These are phyloP conservation scores for Temnothorax longispinosus DNA, from an alignment of 1,140 invertebrate species.

Conservation along the genomic window DNA sequence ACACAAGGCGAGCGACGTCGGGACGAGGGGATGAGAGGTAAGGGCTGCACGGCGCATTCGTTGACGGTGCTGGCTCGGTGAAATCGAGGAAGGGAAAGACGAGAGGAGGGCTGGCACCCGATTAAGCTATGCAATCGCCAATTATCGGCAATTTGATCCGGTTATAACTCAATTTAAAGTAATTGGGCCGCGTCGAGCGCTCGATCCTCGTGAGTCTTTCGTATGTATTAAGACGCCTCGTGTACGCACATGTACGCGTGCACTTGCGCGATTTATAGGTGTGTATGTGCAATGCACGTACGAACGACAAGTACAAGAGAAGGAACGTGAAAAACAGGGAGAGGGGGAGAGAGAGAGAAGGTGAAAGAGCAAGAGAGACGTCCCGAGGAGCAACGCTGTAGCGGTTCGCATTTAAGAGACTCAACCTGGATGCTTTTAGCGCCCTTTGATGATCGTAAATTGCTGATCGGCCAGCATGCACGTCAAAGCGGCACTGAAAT, in stretches of 20 bases:
- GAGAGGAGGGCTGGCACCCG: constrained; percentile 61
- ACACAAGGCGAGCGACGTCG: constrained; percentile 43
- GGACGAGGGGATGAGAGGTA: constrained; percentile 37
- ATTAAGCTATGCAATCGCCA: constrained; percentile 81
- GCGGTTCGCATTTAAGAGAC: constrained; percentile 26
- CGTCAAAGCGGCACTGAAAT: constrained; percentile 38
- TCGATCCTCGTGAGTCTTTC: constrained; percentile 36
- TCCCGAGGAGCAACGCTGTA: constrained; percentile 37
- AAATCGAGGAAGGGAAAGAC: constrained; percentile 20
- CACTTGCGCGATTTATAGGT: neutral
- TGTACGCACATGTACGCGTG: neutral
- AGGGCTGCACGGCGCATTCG: constrained; percentile 15
- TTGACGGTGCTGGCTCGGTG: constrained; percentile 29
- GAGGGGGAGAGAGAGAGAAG: neutral
- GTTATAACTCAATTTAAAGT: constrained; percentile 83
- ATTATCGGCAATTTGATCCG: constrained; percentile 83
- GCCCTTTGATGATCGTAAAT: constrained; percentile 75
- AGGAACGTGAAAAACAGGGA: neutral
- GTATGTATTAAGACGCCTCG: constrained; percentile 54
- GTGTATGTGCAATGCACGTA: constrained; percentile 29
- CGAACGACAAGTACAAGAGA: constrained; percentile 16
- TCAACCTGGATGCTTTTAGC: constrained; percentile 66
- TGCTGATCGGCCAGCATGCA: constrained; percentile 63
- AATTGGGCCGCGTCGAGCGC: constrained; percentile 77
- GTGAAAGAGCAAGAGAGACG: constrained; percentile 17